Evolutionary conservation across 2,113 vertebrate species (phyloP), one percentile per base, ranked within the genome.

Genomic region (Malurus alboscapulatus): DNA sequence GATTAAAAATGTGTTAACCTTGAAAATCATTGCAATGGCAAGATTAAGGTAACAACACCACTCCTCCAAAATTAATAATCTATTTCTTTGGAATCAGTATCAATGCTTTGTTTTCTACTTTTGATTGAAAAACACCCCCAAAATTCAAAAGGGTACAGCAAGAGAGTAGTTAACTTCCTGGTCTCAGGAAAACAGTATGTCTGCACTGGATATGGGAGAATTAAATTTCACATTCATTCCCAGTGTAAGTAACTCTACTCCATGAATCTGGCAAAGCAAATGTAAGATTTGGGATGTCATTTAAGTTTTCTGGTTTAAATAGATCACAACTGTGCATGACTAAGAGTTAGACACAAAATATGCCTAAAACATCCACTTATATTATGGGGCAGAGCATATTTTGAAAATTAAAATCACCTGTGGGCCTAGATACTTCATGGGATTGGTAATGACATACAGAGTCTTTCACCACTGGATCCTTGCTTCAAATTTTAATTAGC

Each of bases 381-480:
- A 53, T 48, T 48, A 82, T 4, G 2, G 44, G 30, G 16, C 26
- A 93, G 29, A 24, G 26, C 18, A n/a, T 58, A 73, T 50, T 80
- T 84, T 50, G 54, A 80, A 62, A 90, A 83, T 53, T 34, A 73
- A 32, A 54, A 87, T 69, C n/a, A 84, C 22, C 42, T 50, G 68
- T 87, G 87, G 73, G 91, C 77, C 25, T 67, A 84, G 61, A 32
- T 42, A 75, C 36, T 84, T 78, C 65, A 57, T 12, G 16, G 88
- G 92, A 95, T 92, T 93, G 48, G 80, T 94, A 96, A 96, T 94
- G 92, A 82, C 53, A 93, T 92, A 96, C 94, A 95, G 95, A 96
- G 92, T 88, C 65, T 93, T 84, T 95, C 92, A 93, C 57, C 73
- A 65, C 24, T 53, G 58, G 14, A 26, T 61, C 45, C 29, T 59